phyloP scores from a whole-genome alignment of 2,888 invertebrate genomes.

The Deilephila elpenor region DNA sequence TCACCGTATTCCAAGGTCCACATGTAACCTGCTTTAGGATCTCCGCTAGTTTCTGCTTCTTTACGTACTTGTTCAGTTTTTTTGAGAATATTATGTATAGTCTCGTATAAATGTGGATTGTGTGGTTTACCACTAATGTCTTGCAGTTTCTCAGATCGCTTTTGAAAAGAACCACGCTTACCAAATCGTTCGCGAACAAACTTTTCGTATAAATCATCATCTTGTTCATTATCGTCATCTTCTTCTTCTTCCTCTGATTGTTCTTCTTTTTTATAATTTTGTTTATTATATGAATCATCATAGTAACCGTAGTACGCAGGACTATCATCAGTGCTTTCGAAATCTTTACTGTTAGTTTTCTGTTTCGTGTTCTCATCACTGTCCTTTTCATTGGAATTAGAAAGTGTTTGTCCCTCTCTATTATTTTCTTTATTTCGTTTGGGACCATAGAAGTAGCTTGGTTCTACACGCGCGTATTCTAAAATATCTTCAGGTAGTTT shows the following conservation, averaged over 20 bases:
- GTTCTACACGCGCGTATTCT: slow-evolving; percentile 60
- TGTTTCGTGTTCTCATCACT: slow-evolving; percentile 43
- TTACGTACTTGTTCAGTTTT: slow-evolving; percentile 70
- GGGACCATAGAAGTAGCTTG: slow-evolving; percentile 48
- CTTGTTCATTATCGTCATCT: slow-evolving; percentile 52
- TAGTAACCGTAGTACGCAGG: slow-evolving; percentile 46
- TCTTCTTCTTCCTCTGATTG: slow-evolving; percentile 45
- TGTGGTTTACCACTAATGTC: slow-evolving; percentile 47
- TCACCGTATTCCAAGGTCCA: slow-evolving; percentile 83
- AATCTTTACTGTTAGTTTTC: slow-evolving; percentile 43
- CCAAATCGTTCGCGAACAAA: slow-evolving; percentile 79
- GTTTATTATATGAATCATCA: slow-evolving; percentile 47
- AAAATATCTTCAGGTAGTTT: slow-evolving; percentile 78
- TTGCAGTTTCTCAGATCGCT: slow-evolving; percentile 64
- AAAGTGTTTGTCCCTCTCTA: slow-evolving; percentile 49
- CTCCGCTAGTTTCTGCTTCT: slow-evolving; percentile 71
- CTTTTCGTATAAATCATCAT: slow-evolving; percentile 76
- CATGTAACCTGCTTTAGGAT: slow-evolving; percentile 78
- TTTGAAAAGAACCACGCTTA: slow-evolving; percentile 65
- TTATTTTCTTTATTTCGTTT: slow-evolving; percentile 46
- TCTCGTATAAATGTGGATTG: slow-evolving; percentile 64
- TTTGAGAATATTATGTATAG: slow-evolving; percentile 69
- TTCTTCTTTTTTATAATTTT: slow-evolving; percentile 56
- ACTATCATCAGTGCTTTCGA: slow-evolving; percentile 45
- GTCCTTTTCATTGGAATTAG: slow-evolving; percentile 55